Evolutionary conservation across 1,140 invertebrate genomes (phyloP), one percentile per base, ranked within the genome.

Genomic region (Aphelinus atriplicis): DNA sequence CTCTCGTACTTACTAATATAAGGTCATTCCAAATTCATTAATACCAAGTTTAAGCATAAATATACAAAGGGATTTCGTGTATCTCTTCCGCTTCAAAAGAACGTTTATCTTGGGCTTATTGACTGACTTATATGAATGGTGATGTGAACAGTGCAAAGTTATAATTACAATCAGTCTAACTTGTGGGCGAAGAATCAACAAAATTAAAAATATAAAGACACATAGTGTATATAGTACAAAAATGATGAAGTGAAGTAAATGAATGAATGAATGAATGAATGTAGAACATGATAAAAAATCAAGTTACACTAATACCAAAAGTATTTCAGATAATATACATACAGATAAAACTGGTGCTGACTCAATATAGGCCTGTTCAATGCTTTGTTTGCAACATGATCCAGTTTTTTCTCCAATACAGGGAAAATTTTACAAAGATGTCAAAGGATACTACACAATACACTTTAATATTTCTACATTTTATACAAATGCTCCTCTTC

Each of bases 401-500:
- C 70, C 73, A 26, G 46, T 67, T 69, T 65, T n/a, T 63, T 56
- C 45, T 9, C 62, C 56, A 71, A 71, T 50, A 57, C n/a, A 4
- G 73, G 66, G 62, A 70, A 58, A 61, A 76, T 70, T 72, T 71
- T 76, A 76, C 58, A 76, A 71, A 71, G 48, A 67, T 68, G 69
- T 72, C 63, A 71, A 67, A 45, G 26, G 74, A 76, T 64, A 76
- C 57, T 76, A 76, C 63, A 72, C 55, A n/a, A 51, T 68, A 76
- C 50, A 67, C 48, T 61, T 72, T 68, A 71, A 10, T 67, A 75
- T 71, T 56, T 75, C 67, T 78, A 71, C 64, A 73, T 75, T 78
- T 77, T 78, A 78, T 78, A 78, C 76, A 78, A 75, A 67, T 66
- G 56, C 71, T 74, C 50, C 42, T 71, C 61, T 50, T 63, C 45